Conservation (phyloP, 2,888 invertebrate genomes). For the Lasioglossum marginatum region DNA sequence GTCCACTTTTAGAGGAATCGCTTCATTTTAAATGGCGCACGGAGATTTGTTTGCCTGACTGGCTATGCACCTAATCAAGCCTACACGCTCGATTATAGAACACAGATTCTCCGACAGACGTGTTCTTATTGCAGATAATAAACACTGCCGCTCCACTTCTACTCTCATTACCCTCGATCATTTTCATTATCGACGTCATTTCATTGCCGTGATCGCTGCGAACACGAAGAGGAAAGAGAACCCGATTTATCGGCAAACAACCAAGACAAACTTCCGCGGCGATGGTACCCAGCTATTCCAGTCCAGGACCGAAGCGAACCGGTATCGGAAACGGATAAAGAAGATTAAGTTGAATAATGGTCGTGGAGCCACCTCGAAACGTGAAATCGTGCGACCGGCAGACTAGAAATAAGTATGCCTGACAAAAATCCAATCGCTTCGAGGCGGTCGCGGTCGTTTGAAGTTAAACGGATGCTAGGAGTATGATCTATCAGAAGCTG, state of each 20-base stretch:
- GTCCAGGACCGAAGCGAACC: neutral
- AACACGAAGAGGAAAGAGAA: neutral
- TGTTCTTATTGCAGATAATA: neutral
- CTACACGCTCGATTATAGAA: neutral
- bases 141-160: constrained; percentile 1
- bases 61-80: neutral
- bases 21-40: neutral
- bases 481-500: constrained; percentile 59
- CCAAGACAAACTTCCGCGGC: neutral
- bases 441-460: constrained; percentile 20
- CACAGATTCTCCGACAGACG: neutral
- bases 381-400: constrained; percentile 36
- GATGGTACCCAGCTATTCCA: neutral
- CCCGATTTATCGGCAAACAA: neutral
- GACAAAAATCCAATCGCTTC: constrained; percentile 55
- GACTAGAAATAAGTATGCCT: constrained; percentile 45
- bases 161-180: constrained; percentile 9
- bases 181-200: neutral
- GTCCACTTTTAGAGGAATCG: neutral
- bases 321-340: constrained; percentile 14
- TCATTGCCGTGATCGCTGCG: neutral
- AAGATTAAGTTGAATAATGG: constrained; percentile 3
- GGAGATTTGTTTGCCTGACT: neutral
- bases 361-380: constrained; percentile 12
- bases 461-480: constrained; percentile 45